Evolutionary conservation across 2,113 vertebrate genomes (phyloP), one percentile per base, ranked within the genome.

Genomic region (Daboia siamensis): DNA sequence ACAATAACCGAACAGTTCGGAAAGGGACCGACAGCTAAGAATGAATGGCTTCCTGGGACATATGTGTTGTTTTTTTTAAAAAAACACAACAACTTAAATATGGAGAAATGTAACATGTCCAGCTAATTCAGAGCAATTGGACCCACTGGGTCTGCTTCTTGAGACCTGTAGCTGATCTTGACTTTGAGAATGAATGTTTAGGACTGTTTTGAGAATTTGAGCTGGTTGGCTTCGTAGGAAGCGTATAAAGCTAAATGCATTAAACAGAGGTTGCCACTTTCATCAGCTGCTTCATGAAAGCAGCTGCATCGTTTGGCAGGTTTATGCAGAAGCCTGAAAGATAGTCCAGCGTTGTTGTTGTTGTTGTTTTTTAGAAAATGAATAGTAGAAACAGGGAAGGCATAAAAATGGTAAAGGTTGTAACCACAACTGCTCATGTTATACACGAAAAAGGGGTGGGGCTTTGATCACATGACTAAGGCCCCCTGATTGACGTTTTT

Each of bases 21-120:
- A 93, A 94, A 94, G 56, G 29, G 94, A 93, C 0, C 0, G 89
- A 46, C 90, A 93, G 94, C 92, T 0, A 0, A 95, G 94, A 96
- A 95, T 93, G 95, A 93, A 96, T 96, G 80, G 95, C 95, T 96
- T 92, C 88, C 88, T 93, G 90, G 91, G 93, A 96, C 95, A 89
- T 94, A 93, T 96, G 94, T 95, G 95, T 93, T 13, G 39, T 3
- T 2, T 29, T 5, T 69, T 69, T n/a, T 5, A 5, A 64, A 64
- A 59, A 3, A 12, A 3, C 2, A 2, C 3, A 94, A 92, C 93
- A 90, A 87, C 93, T 92, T 94, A 91, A 94, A 93, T 91, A 94
- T 94, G 92, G 91, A 91, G 26, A 87, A 87, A 7, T 85, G 88
- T 54, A 89, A 95, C 90, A 80, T 13, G 69, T 92, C 94, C 89